These are phyloP conservation scores for Schizopygopsis pylzovi DNA, from an alignment of 2,797 vertebrate genomes.

Conservation along the genomic window DNA sequence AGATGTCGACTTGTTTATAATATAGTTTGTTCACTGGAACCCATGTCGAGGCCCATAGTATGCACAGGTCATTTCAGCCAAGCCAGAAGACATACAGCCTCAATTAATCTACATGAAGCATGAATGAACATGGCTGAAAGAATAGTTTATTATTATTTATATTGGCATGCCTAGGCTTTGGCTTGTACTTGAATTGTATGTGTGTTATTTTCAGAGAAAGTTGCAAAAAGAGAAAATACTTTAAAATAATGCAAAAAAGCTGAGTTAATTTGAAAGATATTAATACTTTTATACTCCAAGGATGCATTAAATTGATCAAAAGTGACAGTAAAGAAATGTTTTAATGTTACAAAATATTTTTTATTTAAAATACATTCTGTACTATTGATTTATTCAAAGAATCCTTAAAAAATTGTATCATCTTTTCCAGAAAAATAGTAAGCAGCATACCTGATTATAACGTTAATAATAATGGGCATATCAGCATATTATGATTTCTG, in stretches of 20 bases:
- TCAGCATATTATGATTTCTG: not conserved
- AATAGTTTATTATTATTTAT: slow-evolving; percentile 35
- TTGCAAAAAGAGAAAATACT: not conserved
- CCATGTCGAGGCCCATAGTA: not conserved
- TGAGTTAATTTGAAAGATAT: not conserved
- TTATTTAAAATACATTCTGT: no score
- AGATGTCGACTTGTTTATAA: slow-evolving; percentile 48
- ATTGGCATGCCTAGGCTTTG: slow-evolving; percentile 5
- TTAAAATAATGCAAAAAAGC: not conserved
- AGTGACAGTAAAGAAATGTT: no score
- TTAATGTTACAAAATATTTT: no score
- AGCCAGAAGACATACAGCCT: not conserved
- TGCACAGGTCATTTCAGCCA: slow-evolving; percentile 7
- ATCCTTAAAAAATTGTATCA: not conserved
- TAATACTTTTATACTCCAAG: not conserved
- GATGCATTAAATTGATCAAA: not conserved
- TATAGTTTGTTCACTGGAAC: slow-evolving; percentile 34
- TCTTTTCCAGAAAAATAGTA: not conserved
- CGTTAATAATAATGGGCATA: not conserved
- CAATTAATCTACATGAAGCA: slow-evolving; percentile 31
- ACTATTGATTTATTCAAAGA: not conserved
- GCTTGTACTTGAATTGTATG: not conserved
- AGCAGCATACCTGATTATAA: not conserved
- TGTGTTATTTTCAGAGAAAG: slow-evolving; percentile 1
- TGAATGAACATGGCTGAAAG: slow-evolving; percentile 31